A percentile compares a stretch with the other conserved stretches of the same genome.
These are phyloP conservation scores for Aleiodes alternator DNA, from an alignment of 2,888 invertebrate species.

Conservation along the genomic window DNA sequence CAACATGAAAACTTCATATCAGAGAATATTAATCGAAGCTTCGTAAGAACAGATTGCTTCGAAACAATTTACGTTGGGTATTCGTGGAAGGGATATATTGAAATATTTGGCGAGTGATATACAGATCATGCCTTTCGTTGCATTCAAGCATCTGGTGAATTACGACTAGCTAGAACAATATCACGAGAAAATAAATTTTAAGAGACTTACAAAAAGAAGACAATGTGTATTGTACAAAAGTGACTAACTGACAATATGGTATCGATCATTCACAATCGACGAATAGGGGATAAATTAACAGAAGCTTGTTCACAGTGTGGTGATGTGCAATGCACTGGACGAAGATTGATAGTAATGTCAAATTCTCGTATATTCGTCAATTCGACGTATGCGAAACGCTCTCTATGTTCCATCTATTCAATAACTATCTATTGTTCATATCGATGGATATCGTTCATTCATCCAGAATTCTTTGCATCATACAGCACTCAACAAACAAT, in stretches of 20 bases:
- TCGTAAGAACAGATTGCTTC: background rate
- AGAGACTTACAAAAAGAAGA: background rate
- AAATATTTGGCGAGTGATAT: slow-evolving; percentile 17
- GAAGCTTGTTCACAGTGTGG: slow-evolving; percentile 54
- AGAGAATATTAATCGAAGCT: slow-evolving; percentile 11
- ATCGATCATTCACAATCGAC: slow-evolving; percentile 48
- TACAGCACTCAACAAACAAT: too few species aligned
- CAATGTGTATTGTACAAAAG: background rate
- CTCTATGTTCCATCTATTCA: background rate
- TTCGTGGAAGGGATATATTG: slow-evolving; percentile 5
- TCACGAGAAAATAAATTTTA: slow-evolving; percentile 41
- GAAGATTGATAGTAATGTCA: slow-evolving; percentile 61
- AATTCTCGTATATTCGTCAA: slow-evolving; percentile 17
- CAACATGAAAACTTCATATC: slow-evolving; percentile 15
- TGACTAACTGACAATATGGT: background rate
- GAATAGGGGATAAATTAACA: slow-evolving; percentile 54
- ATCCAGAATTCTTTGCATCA: too few species aligned
- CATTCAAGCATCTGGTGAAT: background rate
- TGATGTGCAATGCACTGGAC: slow-evolving; percentile 58
- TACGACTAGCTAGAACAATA: slow-evolving; percentile 28
- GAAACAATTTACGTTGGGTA: slow-evolving; percentile 39
- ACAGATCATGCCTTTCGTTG: background rate
- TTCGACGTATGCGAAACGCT: background rate
- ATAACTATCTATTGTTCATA: slow-evolving; percentile 26
- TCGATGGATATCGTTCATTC: too few species aligned